These are phyloP conservation scores for zebrafish (Danio rerio) DNA, from an alignment of 2,113 vertebrate genomes.

Conservation along the genomic window DNA sequence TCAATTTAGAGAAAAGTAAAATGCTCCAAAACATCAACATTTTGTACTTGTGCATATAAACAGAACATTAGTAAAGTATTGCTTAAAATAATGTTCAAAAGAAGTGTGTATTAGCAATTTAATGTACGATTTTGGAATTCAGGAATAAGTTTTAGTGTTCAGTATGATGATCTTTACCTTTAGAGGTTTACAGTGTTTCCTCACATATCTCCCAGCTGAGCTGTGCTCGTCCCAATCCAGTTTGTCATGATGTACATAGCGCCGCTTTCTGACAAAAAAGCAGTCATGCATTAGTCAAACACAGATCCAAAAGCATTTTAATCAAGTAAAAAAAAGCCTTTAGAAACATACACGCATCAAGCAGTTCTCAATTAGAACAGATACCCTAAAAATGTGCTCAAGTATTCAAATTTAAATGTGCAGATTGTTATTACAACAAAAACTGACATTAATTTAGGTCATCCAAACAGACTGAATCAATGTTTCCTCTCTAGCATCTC, in stretches of 20 bases:
- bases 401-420: too few species aligned
- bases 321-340: too few species aligned
- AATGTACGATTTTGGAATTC: too few species aligned
- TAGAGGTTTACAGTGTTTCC: slow-evolving; percentile 90
- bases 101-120: not conserved
- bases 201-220: slow-evolving; percentile 88
- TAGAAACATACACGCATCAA: too few species aligned
- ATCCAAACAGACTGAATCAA: too few species aligned
- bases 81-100: not conserved
- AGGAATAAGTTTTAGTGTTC: not conserved
- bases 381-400: too few species aligned
- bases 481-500: too few species aligned
- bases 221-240: slow-evolving; percentile 92
- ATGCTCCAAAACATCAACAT: not conserved
- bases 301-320: not conserved
- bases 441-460: too few species aligned
- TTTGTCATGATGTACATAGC: slow-evolving; percentile 85
- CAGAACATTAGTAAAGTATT: not conserved
- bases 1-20: slow-evolving; percentile 3
- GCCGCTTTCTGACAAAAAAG: slow-evolving; percentile 78
- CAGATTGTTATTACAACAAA: too few species aligned
- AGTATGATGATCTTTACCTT: slow-evolving; percentile 77
- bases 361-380: too few species aligned
- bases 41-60: not conserved
- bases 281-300: not conserved